Evolutionary conservation across 2,113 vertebrate genomes (phyloP).

Genomic region (Pollimyrus isidori): DNA sequence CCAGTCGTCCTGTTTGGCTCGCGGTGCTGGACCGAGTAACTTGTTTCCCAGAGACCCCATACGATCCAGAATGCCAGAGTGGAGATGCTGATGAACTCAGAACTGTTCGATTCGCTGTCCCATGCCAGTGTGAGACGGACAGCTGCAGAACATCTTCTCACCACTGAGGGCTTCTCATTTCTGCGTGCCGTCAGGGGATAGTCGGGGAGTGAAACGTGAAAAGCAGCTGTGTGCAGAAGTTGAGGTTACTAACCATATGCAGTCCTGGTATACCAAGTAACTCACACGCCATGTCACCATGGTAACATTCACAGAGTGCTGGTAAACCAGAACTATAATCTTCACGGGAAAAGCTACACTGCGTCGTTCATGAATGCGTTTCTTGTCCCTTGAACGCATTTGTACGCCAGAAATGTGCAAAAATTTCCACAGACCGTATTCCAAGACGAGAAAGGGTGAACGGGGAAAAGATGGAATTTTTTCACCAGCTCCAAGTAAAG

Average conservation of each 20-base stretch:
- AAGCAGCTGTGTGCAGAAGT: background rate
- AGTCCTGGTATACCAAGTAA: background rate
- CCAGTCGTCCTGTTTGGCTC: background rate
- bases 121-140: background rate
- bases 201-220: background rate
- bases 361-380: background rate
- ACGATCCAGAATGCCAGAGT: background rate
- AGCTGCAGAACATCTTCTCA: background rate
- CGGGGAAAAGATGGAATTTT: slow-evolving; percentile 16
- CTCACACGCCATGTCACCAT: background rate
- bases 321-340: background rate
- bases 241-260: background rate
- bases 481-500: slow-evolving; percentile 15
- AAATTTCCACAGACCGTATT: slow-evolving; percentile 13
- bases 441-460: background rate
- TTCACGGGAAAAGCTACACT: background rate
- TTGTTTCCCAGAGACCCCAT: background rate
- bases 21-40: background rate
- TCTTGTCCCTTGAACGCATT: background rate
- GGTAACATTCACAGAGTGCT: background rate
- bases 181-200: background rate
- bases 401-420: background rate
- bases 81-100: background rate
- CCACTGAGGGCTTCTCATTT: background rate
- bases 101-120: background rate